Evolutionary conservation across 2,797 vertebrate species (phyloP), one percentile per base, ranked within the genome.

Genomic region (Lateolabrax maculatus): DNA sequence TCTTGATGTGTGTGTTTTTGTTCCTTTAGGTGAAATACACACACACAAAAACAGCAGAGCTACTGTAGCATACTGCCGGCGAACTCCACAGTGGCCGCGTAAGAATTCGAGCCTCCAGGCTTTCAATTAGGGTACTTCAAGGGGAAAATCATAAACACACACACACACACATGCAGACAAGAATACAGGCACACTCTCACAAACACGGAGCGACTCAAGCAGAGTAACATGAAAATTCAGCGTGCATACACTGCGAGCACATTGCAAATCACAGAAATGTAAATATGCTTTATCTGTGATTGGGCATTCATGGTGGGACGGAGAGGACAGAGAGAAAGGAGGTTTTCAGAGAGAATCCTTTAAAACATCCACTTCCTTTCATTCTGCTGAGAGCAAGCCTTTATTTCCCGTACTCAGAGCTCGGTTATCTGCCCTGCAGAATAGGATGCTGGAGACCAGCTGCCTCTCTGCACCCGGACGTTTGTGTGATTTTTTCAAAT

Each of bases 41-140:
- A 71, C 37, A 52, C 49, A 64, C 65, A 75, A 7, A 80, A 21
- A 80, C 25, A 61, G n/a, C 60, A 63, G 36, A 67, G 60, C 27
- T 27, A 63, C 71, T 65, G 55, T 60, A 75, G 58, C 37, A 18
- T 34, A 81, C 39, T 21, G 48, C 58, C 46, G 71, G 72, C 56
- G 73, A 75, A 88, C 80, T 75, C 67, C 58, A 74, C 44, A 69
- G 76, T 69, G 78, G 69, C 76, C 83, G 68, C 85, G 74, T 79
- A 58, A 78, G 51, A 75, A 71, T 69, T 19, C 76, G 37, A 80
- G 80, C 88, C 83, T 87, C 57, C 21, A 37, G 87, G 87, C 81
- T 90, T 90, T 90, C 80, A 91, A 85, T 90, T 91, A 89, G 77
- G 69, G 84, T 60, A 76, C 85, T 80, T 84, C 71, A 76, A 83